Base-by-base conservation (phyloP, 2,113 vertebrate species). In the Malurus cyaneus region DNA sequence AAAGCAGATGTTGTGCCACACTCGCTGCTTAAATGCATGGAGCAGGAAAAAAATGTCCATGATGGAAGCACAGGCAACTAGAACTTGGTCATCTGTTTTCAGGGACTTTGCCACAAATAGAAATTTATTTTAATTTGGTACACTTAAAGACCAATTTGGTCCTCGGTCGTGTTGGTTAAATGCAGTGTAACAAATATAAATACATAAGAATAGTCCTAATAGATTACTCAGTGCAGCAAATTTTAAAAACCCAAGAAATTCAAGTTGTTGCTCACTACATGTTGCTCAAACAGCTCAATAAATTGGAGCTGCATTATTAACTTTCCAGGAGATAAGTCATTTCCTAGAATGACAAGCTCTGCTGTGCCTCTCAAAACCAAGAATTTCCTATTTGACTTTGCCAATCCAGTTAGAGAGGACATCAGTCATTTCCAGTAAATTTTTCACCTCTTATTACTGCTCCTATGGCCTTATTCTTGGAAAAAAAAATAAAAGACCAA, bases 11-110 rank as follows among this genome's bases (percentile, higher is more conserved):
- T 91, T 87, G 81, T 32, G 88, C 84, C 87, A 94, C 72, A 24
- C 69, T 95, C 85, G 88, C 86, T 78, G 81, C 93, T 94, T 72
- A 85, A 92, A 96, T 93, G 94, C 86, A 88, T 93, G 92, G 85
- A 96, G 88, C 60, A 84, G 67, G 80, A 60, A 88, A 89, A 93
- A 77, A 80, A 92, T 72, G 88, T 77, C 86, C 72, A 42, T 89
- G 92, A 91, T 94, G 81, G 65, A 96, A 96, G 89, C 94, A 89
- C 49, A 94, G 92, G 88, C 64, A 74, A 88, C 69, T 92, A 73
- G 46, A 88, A 95, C 23, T 64, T 42, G 39, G 67, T 64, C 64
- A 90, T 71, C 80, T 83, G 53, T 78, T 93, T 89, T 92, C 49
- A 69, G 77, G 69, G 91, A 76, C 49, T 87, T 81, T 47, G 85